Evolutionary conservation across 2,797 vertebrate genomes (phyloP), one percentile per base, ranked within the genome.

Genomic region (Cheirogaleus major): DNA sequence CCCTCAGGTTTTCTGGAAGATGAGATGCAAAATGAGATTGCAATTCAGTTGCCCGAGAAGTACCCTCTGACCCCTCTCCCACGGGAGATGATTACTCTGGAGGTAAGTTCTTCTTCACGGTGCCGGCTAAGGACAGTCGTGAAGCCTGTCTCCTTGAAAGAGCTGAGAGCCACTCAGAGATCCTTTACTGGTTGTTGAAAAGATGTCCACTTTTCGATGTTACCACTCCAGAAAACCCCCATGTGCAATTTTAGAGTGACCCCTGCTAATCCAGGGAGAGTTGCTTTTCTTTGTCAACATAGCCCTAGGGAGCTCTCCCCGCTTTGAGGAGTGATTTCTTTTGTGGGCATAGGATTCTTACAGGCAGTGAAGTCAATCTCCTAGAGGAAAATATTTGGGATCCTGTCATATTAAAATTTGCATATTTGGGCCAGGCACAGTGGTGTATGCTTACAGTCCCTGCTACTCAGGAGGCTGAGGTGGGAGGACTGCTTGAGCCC

Each of bases 51-150:
- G 93, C 96, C 91, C 2, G 98, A 98, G 84, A 99, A 98, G 84
- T 96, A 97, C 30, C 98, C 99, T 0, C 98, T 97, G n/a, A 98
- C 98, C 0, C 99, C 99, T 0, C 90, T 99, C 32, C 99, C 99
- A 30, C 97, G 99, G 93, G 99, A 99, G 95, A 99, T 99, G 98
- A 99, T 99, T 75, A 97, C 98, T 67, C 96, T 99, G 97, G 99
- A 99, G 99, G 99, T 99, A 98, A 87, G 89, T 50, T 55, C 35
- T 50, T 55, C 35, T 43, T 4, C 13, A 0, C 30, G 32, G 27
- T 52, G 30, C 27, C 3, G 7, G 45, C 17, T 3, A 20, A 86
- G 55, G 52, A 32, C 2, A 4, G 43, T 30, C 32, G 7, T 0
- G 2, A 0, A 63, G 27, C 25, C 63, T 18, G 67, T 45, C 38